A percentile compares a stretch with the other conserved stretches of the same genome.
phyloP scores from a whole-genome alignment of 2,797 vertebrate species.

The Ciconia nigra region DNA sequence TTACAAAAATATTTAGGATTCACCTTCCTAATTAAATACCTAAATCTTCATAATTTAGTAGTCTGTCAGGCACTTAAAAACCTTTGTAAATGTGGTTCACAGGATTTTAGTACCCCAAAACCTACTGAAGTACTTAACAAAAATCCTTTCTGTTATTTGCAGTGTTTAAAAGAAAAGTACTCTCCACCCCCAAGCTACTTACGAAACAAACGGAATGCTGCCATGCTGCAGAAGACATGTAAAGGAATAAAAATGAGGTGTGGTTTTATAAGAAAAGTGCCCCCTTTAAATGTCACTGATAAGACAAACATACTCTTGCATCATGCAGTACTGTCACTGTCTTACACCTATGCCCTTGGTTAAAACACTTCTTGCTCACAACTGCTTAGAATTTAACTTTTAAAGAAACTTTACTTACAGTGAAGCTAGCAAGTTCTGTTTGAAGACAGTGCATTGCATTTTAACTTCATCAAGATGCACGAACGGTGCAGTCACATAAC shows the following conservation, averaged over 20 bases:
- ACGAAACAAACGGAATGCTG: not conserved
- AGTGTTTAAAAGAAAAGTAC: not conserved
- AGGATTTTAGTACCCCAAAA: not conserved
- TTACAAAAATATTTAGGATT: not conserved
- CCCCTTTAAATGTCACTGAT: not conserved
- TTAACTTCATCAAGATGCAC: not conserved
- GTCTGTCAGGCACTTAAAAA: not conserved
- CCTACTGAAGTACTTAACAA: not conserved
- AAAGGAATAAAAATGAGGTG: not conserved
- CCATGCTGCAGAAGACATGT: not conserved
- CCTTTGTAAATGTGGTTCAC: not conserved
- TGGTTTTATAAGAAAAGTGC: not conserved
- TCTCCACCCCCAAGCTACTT: not conserved
- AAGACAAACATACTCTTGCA: not conserved
- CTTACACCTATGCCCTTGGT: not conserved
- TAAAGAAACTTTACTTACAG: not conserved
- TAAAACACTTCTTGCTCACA: not conserved
- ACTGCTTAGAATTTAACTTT: not conserved
- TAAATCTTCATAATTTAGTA: not conserved
- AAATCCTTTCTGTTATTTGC: not conserved
- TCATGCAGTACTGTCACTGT: not conserved
- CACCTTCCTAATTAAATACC: not conserved
- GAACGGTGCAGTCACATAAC: rapidly evolving
- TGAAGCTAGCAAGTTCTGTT: not conserved
- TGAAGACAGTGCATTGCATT: not conserved